Conservation (phyloP, 2,113 vertebrate species). For the Craseonycteris thonglongyai region DNA sequence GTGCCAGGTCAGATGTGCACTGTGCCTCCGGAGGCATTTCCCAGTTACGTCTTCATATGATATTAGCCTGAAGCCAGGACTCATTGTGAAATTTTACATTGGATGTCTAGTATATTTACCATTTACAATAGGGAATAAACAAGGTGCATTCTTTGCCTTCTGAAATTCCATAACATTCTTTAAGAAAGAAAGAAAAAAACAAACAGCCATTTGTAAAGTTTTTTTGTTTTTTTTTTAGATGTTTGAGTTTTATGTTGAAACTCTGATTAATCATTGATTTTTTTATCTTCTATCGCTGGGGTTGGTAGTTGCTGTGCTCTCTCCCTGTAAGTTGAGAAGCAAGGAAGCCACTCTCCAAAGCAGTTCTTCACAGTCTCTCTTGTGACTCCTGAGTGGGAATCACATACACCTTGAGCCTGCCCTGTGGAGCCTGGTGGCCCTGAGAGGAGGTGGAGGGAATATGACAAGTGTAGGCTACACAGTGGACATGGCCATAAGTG, state of each 20-base stretch:
- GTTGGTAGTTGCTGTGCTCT: not conserved
- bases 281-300: not conserved
- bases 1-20: not conserved
- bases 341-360: not conserved
- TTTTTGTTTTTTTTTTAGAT: not conserved
- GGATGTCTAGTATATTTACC: not conserved
- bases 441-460: not conserved
- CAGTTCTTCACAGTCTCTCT: not conserved
- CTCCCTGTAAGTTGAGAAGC: not conserved
- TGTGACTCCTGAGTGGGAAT: not conserved
- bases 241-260: not conserved
- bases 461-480: rapidly evolving
- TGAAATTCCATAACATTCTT: not conserved
- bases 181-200: not conserved
- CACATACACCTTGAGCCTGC: rapidly evolving
- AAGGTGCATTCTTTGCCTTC: not conserved
- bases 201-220: not conserved
- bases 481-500: rapidly evolving
- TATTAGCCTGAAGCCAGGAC: too few species aligned
- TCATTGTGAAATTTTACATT: not conserved
- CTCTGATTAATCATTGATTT: not conserved
- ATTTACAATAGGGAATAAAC: not conserved
- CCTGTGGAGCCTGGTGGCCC: not conserved
- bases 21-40: not conserved
- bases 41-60: not conserved